Conservation (phyloP, 2,113 vertebrate genomes). For the Strix uralensis region DNA sequence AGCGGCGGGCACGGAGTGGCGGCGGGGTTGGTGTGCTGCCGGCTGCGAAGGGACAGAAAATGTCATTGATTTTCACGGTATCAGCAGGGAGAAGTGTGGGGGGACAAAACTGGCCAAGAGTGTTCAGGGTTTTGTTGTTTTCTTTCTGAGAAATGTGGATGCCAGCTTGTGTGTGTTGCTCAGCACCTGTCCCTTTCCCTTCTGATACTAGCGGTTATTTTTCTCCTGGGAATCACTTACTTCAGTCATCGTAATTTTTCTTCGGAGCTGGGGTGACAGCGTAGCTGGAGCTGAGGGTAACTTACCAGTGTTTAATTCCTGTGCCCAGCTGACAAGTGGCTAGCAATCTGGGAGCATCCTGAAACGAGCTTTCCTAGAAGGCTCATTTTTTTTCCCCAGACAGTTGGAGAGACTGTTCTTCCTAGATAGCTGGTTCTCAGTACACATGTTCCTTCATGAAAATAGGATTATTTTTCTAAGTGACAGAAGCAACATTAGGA, state of each 20-base stretch:
- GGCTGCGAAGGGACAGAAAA: neutral
- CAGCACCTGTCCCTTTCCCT: neutral
- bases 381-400: neutral
- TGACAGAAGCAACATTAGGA: neutral
- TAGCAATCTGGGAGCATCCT: neutral
- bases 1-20: accelerated
- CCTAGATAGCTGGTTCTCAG: neutral
- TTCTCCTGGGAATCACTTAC: neutral
- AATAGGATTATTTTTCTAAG: neutral
- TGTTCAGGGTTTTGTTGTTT: neutral
- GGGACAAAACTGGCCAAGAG: neutral
- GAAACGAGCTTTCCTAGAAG: neutral
- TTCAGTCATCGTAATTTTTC: neutral
- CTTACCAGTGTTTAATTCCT: neutral
- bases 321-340: neutral
- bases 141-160: neutral
- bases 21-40: neutral
- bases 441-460: neutral
- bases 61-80: neutral
- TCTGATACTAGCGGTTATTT: neutral
- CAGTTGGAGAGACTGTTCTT: neutral
- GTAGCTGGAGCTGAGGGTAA: neutral
- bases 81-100: neutral
- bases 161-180: neutral
- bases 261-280: neutral